Percentiles rank a stretch among this genome's conserved stretches.
Evolutionary conservation across 2,113 vertebrate species (phyloP).

Genomic region (Paraplagusia blochii): DNA sequence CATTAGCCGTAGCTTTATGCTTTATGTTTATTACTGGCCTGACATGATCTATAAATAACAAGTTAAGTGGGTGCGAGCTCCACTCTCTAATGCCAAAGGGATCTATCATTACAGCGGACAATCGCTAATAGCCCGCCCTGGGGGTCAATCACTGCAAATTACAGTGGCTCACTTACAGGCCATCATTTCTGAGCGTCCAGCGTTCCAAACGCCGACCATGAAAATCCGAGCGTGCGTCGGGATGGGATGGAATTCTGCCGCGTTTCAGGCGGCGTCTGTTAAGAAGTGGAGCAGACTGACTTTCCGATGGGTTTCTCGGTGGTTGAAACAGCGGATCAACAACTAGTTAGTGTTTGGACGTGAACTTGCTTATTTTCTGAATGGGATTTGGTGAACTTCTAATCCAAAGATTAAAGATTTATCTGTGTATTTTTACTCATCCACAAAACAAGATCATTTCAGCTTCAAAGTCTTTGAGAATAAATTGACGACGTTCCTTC

Average conservation of each 20-base stretch:
- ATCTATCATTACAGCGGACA: constrained; percentile 97
- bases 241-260: neutral
- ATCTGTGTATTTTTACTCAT: no score
- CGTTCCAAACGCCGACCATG: neutral
- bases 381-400: neutral
- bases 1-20: constrained; percentile 88
- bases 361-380: no score
- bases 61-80: constrained; percentile 83
- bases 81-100: constrained; percentile 90
- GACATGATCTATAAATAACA: constrained; percentile 99
- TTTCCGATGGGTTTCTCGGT: no score
- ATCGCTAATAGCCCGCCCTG: constrained; percentile 90
- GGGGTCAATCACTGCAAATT: constrained; percentile 92
- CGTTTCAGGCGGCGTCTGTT: no score
- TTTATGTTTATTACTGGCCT: constrained; percentile 97
- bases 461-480: no score
- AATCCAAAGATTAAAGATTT: no score
- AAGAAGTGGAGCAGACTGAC: no score
- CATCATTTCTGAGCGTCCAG: constrained; percentile 83
- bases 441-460: no score
- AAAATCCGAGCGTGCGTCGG: constrained; percentile 11
- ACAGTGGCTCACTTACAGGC: constrained; percentile 91
- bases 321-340: no score
- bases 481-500: no score
- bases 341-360: no score